These are phyloP conservation scores for Notarius lentiginosus DNA, from an alignment of 2,113 vertebrate species.

Conservation along the genomic window DNA sequence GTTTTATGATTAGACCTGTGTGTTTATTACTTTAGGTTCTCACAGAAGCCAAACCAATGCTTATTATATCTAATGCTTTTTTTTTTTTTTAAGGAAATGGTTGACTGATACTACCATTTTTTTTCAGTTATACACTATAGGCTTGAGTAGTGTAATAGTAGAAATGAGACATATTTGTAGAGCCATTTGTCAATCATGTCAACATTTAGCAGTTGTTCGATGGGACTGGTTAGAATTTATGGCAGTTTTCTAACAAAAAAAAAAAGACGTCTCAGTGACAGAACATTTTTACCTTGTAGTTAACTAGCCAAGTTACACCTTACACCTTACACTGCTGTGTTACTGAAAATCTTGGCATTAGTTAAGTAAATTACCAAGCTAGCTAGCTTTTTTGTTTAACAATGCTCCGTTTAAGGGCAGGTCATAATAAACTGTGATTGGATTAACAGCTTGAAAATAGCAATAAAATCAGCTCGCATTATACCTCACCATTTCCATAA, in stretches of 20 bases:
- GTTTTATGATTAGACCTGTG: conserved; percentile 35
- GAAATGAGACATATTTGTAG: not conserved
- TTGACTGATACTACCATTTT: not conserved
- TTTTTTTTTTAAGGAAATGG: not conserved
- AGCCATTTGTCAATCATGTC: not conserved
- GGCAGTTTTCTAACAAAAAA: not conserved
- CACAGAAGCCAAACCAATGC: conserved; percentile 19
- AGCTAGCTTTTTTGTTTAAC: not conserved
- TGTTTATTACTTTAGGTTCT: conserved; percentile 42
- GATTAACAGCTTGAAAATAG: not conserved
- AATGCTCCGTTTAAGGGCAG: not conserved
- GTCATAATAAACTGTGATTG: not conserved
- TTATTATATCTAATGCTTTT: conserved; percentile 19
- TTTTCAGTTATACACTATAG: not conserved
- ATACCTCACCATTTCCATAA: not conserved
- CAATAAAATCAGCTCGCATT: not conserved
- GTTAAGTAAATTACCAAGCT: not conserved
- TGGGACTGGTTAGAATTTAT: not conserved
- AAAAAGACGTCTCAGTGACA: not conserved
- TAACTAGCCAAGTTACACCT: not conserved
- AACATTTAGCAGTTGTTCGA: not conserved
- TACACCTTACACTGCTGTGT: not conserved
- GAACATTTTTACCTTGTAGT: not conserved
- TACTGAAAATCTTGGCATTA: not conserved
- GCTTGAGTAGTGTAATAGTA: not conserved